Base-by-base conservation (phyloP, 2,888 invertebrate species). In the Empis livida region DNA sequence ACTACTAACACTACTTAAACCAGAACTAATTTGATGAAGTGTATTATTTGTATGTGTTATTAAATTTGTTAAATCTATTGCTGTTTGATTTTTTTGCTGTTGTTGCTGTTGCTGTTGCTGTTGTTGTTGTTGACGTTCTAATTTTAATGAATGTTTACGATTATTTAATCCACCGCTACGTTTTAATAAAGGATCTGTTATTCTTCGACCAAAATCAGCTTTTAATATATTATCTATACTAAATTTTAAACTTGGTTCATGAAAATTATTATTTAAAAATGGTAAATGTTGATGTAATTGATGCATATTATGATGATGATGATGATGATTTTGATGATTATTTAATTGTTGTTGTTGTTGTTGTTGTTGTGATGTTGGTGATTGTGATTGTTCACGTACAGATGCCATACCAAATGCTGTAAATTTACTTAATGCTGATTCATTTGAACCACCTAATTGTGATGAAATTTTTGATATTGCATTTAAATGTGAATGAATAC, bases 191-290 rank as follows among this genome's bases (percentile, higher is more conserved):
- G 83, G 84, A 58, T 83, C 80, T 0, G 80, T 80, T 35, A 81
- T 80, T 42, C 80, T 62, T 30, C 82, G 72, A 0, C 90, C 89
- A 55, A 90, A 90, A 63, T 90, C 89, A 0, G 89, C 89, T 59
- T 86, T 80, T 20, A 90, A 68, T 51, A 90, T 90, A 66, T 90
- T 89, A 59, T 85, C 86, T 62, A 91, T 88, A 60, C 88, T 88
- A 71, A 89, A 90, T 56, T 84, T 82, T 30, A 90, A 65, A 55
- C 76, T 76, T 42, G 72, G 72, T 51, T 78, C 78, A 51, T 78
- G 75, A 3, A 71, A 54, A 52, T 68, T 63, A 48, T 68, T 64
- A 37, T 66, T 63, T 20, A 58, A 54, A 30, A 59, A 57, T 8
- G 56, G 64, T 51, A 59, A 58, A 51, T 55, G 62, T n/a, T 59